Base-by-base conservation (phyloP, 2,113 vertebrate genomes). In the Eublepharis macularius region DNA sequence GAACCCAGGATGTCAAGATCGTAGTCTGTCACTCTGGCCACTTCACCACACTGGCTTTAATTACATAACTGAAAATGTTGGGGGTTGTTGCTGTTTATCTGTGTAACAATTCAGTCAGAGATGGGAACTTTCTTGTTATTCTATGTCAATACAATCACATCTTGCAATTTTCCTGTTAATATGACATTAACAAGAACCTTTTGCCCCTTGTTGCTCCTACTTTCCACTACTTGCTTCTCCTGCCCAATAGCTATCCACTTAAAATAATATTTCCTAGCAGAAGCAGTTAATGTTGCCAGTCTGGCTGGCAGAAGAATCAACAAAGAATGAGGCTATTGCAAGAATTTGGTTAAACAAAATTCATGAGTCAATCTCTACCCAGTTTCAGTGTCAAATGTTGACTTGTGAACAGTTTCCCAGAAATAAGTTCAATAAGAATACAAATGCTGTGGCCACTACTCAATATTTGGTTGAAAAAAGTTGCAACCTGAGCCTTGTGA, bases 401-500 rank as follows among this genome's bases (percentile, higher is more conserved):
- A 54, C 51, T 54, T 74, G 39, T 7, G 26, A 10, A 54, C 32
- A 43, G 13, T 82, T 82, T 4, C 43, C 51, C 39, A 34, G 13
- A 63, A 74, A 41, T 21, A 72, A 14, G 4, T 34, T 82, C 17
- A 39, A 32, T 69, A 36, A 29, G 45, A 74, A 34, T 4, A 24
- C 4, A 21, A 73, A 13, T 74, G 39, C 16, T n/a, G 17, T 63
- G n/a, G 51, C 36, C 57, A 36, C 1, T n/a, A 2, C 11, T 13
- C 34, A 49, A 36, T 43, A 63, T 60, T 19, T 69, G 32, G 32
- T 82, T 19, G 34, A 70, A 26, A 57, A 39, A 69, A 36, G 5
- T 65, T 63, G 17, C 17, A 45, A 6, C 0, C 0, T 3, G 1
- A 24, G 0, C 8, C 14, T 49, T 36, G 10, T 45, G 43, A 16